Evolutionary conservation across 2,797 vertebrate species (phyloP).

Genomic region (Amblyopsis hoosieri): DNA sequence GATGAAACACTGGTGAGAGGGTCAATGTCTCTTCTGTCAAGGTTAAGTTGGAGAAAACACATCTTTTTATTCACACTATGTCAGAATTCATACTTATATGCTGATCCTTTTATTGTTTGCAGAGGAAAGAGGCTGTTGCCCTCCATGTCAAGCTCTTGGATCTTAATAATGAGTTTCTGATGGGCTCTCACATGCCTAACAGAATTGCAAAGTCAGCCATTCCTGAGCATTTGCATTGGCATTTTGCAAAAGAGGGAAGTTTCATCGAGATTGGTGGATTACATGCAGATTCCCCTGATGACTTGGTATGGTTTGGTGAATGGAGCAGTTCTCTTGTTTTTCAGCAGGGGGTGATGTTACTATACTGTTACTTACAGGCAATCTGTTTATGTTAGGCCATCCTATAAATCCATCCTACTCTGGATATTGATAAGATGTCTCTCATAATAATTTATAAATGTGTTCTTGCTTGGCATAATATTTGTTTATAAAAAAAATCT

Average conservation of each 20-base stretch:
- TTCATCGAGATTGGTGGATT: conserved; percentile 86
- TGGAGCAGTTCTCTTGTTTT: background rate
- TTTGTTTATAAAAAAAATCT: background rate
- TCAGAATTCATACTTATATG: background rate
- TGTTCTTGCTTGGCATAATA: too few relatives aligned
- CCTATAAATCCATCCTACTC: background rate
- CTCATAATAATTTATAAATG: background rate
- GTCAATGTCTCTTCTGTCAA: background rate
- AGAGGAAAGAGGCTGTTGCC: conserved; percentile 90
- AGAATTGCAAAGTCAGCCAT: conserved; percentile 85
- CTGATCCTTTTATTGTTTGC: conserved; percentile 17
- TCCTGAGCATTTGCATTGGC: conserved; percentile 83
- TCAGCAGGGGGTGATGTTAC: conserved; percentile 50
- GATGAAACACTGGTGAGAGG: conserved; percentile 88
- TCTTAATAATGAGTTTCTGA: conserved; percentile 88
- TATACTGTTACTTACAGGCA: too few relatives aligned
- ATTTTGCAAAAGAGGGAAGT: conserved; percentile 84
- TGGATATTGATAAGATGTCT: background rate
- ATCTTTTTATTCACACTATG: background rate
- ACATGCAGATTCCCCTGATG: conserved; percentile 87
- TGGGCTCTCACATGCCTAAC: conserved; percentile 87
- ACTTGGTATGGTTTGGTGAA: conserved; percentile 80
- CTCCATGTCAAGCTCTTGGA: conserved; percentile 92
- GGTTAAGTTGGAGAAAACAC: background rate
- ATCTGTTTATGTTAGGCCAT: too few relatives aligned